phyloP scores from a whole-genome alignment of 2,113 vertebrate genomes.

The Platysternon megacephalum region DNA sequence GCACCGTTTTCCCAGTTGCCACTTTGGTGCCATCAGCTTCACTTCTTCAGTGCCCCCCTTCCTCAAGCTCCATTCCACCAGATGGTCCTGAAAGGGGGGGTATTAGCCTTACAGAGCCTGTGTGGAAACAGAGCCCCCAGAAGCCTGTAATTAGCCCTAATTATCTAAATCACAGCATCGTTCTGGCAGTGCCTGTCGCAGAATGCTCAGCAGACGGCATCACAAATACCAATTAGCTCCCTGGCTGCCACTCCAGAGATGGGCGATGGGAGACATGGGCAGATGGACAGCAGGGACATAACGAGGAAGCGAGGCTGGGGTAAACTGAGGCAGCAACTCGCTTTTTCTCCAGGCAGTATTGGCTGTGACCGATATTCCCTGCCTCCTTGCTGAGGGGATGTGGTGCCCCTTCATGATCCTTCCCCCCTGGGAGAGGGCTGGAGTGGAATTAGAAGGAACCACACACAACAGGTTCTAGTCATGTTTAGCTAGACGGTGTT shows the following conservation, averaged over 20 bases:
- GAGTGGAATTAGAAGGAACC: background rate
- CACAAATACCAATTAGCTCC: conserved; percentile 64
- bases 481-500: background rate
- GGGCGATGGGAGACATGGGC: background rate
- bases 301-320: background rate
- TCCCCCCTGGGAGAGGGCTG: background rate
- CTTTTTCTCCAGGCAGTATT: background rate
- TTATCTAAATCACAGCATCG: conserved; percentile 55
- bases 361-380: background rate
- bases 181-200: conserved; percentile 24
- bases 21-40: background rate
- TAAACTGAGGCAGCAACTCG: background rate
- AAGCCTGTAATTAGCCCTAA: conserved; percentile 60
- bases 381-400: background rate
- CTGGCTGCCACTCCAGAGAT: conserved; percentile 17
- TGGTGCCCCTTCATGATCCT: background rate
- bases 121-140: conserved; percentile 29
- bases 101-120: background rate
- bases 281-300: background rate
- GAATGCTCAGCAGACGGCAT: conserved; percentile 41
- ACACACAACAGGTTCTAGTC: background rate
- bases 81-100: background rate
- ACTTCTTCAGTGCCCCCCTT: background rate
- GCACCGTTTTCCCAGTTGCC: background rate
- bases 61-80: rapidly evolving